phyloP scores from a whole-genome alignment of 2,797 vertebrate species.

The Lutjanus argentimaculatus region DNA sequence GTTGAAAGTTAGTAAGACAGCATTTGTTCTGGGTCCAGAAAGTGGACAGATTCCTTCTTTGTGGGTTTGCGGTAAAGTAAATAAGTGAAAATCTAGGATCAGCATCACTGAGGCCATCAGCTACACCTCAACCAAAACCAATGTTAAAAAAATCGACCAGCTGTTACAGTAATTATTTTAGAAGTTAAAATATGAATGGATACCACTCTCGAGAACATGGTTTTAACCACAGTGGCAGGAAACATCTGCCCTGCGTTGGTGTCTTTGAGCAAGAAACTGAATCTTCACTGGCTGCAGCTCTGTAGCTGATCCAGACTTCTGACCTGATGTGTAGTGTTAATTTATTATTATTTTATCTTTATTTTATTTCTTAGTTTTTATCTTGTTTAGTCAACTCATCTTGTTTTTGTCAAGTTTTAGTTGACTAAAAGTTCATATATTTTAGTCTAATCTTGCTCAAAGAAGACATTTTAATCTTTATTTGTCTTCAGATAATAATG shows the following conservation, averaged over 20 bases:
- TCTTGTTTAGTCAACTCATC: too few relatives aligned
- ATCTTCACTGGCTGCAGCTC: background rate
- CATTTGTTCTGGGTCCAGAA: conserved; percentile 36
- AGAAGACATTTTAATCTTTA: too few relatives aligned
- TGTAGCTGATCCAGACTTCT: fast-evolving
- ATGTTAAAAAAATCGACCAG: conserved; percentile 33
- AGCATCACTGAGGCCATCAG: conserved; percentile 58
- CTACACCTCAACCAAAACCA: conserved; percentile 54
- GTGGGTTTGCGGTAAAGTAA: conserved; percentile 55
- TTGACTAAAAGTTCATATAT: too few relatives aligned
- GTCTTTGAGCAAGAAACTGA: conserved; percentile 14
- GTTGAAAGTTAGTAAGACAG: conserved; percentile 34
- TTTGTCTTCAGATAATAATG: too few relatives aligned
- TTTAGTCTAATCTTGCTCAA: too few relatives aligned
- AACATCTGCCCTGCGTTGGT: conserved; percentile 41
- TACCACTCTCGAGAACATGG: conserved; percentile 49
- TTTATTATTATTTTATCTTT: too few relatives aligned
- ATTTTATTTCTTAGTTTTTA: too few relatives aligned
- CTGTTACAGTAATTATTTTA: conserved; percentile 57
- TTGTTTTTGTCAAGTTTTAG: too few relatives aligned
- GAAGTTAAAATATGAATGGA: conserved; percentile 43
- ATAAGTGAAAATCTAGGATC: conserved; percentile 62
- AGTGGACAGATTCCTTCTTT: conserved; percentile 35
- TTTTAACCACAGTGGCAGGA: conserved; percentile 55
- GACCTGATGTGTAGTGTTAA: too few relatives aligned